These are phyloP conservation scores for Tragulus kanchil DNA, from an alignment of 2,113 vertebrate species.

Conservation along the genomic window DNA sequence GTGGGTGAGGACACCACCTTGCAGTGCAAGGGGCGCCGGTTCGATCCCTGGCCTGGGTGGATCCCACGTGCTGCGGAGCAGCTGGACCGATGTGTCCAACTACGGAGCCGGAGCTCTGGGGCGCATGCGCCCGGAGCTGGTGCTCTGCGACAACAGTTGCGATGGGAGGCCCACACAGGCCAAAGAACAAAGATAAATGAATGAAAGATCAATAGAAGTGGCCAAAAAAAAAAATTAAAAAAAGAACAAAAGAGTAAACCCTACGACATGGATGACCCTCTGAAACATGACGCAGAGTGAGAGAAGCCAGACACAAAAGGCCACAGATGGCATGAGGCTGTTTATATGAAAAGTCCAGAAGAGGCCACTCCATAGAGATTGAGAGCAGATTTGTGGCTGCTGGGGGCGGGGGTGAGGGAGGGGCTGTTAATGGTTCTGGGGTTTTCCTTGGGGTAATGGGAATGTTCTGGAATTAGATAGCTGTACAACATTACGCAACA, in stretches of 20 bases:
- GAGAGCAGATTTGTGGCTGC: neutral
- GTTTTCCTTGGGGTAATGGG: neutral
- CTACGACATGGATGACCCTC: neutral
- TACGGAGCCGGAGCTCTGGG: too few relatives aligned
- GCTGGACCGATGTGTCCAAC: too few relatives aligned
- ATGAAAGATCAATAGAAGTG: too few relatives aligned
- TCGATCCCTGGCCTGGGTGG: too few relatives aligned
- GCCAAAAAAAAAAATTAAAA: too few relatives aligned
- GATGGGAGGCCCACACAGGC: too few relatives aligned
- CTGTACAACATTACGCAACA: neutral
- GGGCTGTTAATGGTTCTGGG: neutral
- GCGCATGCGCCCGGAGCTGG: too few relatives aligned
- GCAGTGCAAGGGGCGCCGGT: too few relatives aligned
- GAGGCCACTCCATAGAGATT: neutral
- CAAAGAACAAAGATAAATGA: too few relatives aligned
- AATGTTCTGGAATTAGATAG: neutral
- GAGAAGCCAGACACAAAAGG: constrained; percentile 12
- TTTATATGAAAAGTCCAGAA: neutral
- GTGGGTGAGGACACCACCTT: too few relatives aligned
- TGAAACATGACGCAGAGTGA: neutral
- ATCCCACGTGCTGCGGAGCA: too few relatives aligned
- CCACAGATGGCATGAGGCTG: neutral
- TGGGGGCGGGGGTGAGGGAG: neutral
- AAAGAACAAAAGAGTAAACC: neutral
- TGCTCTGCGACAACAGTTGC: too few relatives aligned